phyloP scores from a whole-genome alignment of 2,113 vertebrate genomes.

The Glaucomys volans region DNA sequence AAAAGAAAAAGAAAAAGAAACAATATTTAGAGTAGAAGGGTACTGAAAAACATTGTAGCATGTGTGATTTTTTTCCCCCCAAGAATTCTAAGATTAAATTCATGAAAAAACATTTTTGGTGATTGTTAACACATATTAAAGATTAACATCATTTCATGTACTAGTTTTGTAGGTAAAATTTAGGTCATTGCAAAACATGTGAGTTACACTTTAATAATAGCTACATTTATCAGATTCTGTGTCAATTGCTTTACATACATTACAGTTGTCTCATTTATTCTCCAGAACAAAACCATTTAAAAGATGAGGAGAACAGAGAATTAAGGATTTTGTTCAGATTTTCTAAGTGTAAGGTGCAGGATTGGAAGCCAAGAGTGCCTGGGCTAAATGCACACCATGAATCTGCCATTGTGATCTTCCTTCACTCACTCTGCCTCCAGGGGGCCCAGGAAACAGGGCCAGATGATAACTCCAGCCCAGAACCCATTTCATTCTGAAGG shows the following conservation, averaged over 20 bases:
- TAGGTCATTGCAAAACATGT: neutral
- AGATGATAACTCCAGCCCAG: neutral
- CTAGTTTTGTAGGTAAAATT: neutral
- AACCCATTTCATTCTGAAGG: neutral
- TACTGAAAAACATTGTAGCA: neutral
- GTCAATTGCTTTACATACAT: neutral
- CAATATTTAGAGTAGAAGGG: neutral
- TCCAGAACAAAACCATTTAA: neutral
- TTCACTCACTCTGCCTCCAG: neutral
- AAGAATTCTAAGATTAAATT: conserved; percentile 28
- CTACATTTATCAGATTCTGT: neutral
- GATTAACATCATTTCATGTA: neutral
- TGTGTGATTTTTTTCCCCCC: neutral
- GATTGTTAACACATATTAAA: conserved; percentile 41
- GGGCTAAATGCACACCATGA: neutral
- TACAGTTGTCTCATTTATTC: neutral
- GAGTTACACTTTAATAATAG: conserved; percentile 2
- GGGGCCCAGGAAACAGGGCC: neutral
- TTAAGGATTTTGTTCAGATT: neutral
- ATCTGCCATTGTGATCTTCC: neutral
- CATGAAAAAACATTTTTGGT: conserved; percentile 40
- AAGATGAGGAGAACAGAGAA: neutral
- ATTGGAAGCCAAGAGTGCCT: neutral
- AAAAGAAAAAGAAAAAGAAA: too few relatives aligned
- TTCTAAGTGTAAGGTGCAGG: neutral